A percentile compares a stretch with the other conserved stretches of the same genome.
Evolutionary conservation across 2,888 invertebrate genomes (phyloP).

Genomic region (Drosophila sordidula): DNA sequence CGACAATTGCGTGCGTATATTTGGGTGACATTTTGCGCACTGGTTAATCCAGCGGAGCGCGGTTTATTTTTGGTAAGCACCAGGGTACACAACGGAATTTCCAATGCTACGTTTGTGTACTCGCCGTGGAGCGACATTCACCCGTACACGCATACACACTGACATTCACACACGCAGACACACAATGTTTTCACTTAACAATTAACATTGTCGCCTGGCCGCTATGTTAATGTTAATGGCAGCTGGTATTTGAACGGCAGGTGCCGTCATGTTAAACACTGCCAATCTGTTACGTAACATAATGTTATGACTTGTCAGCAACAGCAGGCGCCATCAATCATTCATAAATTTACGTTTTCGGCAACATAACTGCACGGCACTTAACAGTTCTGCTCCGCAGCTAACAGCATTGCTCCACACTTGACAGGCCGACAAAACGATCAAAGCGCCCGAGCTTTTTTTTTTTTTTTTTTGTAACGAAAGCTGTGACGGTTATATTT

Average conservation of each 20-base stretch:
- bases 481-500: conserved; percentile 18
- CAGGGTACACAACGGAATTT: conserved; percentile 50
- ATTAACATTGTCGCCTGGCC: conserved; percentile 1
- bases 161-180: conserved; percentile 43
- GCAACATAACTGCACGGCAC: background rate
- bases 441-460: background rate
- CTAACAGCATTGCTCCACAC: conserved; percentile 19
- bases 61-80: conserved; percentile 40
- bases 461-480: background rate
- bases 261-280: background rate
- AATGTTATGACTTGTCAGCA: background rate
- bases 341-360: conserved; percentile 1
- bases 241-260: background rate
- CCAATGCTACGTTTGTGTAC: conserved; percentile 48
- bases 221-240: conserved; percentile 1
- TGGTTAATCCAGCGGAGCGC: conserved; percentile 31
- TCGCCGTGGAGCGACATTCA: conserved; percentile 36
- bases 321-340: background rate
- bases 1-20: conserved; percentile 93
- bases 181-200: background rate
- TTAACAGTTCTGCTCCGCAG: conserved; percentile 11
- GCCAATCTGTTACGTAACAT: background rate
- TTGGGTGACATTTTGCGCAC: conserved; percentile 86
- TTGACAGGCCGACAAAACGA: background rate
- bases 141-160: conserved; percentile 17